phyloP scores from a whole-genome alignment of 2,797 vertebrate genomes.

The Molossus molossus region DNA sequence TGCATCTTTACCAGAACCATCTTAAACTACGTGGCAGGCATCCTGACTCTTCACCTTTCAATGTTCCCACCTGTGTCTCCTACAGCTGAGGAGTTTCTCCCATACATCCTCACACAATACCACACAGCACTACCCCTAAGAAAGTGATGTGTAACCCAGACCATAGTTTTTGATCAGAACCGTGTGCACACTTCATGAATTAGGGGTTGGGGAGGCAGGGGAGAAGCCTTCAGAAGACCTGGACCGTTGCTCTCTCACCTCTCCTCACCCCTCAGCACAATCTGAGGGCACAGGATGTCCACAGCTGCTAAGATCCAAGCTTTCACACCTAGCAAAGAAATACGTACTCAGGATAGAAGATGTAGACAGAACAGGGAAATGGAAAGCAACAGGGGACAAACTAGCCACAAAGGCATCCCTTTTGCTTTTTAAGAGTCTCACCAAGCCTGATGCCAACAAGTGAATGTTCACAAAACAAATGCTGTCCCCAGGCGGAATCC shows the following conservation, averaged over 20 bases:
- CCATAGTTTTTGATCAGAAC: neutral
- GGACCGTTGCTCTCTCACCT: neutral
- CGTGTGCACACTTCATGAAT: neutral
- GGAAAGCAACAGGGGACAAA: neutral
- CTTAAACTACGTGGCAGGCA: neutral
- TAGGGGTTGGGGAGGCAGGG: rapidly evolving
- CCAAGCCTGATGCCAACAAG: neutral
- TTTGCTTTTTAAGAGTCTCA: slow-evolving; percentile 34
- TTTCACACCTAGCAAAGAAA: slow-evolving; percentile 40
- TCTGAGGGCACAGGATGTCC: neutral
- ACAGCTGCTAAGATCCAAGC: neutral
- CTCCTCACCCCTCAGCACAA: neutral
- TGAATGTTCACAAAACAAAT: neutral
- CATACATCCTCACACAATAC: neutral
- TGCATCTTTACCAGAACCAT: neutral
- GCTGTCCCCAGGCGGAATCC: neutral
- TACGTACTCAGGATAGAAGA: slow-evolving; percentile 1
- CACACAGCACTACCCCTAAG: neutral
- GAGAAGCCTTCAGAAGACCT: neutral
- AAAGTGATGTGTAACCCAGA: neutral
- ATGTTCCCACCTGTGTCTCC: neutral
- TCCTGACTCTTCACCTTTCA: neutral
- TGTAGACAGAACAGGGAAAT: neutral
- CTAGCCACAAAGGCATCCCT: neutral
- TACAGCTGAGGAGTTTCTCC: neutral